Conservation (phyloP, 2,113 vertebrate genomes). For the Oophaga pumilio region DNA sequence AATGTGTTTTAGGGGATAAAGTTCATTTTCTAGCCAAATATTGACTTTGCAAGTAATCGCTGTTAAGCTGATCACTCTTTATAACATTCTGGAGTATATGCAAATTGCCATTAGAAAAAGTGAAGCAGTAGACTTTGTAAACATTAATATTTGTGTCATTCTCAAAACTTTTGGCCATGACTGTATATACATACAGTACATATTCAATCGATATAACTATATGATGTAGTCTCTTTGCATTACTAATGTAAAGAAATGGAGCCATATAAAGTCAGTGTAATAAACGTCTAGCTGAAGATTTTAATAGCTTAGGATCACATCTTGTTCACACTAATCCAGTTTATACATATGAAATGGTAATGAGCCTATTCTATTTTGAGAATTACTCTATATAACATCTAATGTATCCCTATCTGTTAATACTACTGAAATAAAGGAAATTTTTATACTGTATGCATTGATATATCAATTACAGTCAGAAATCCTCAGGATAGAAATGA, state of each 20-base stretch:
- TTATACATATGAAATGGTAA: neutral
- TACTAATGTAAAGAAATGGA: neutral
- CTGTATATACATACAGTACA: neutral
- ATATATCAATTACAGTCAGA: slow-evolving; percentile 1
- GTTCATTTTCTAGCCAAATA: too few relatives aligned
- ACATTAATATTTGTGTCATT: too few relatives aligned
- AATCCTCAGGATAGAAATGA: neutral
- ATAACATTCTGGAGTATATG: too few relatives aligned
- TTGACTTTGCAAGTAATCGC: too few relatives aligned
- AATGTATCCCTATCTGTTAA: neutral
- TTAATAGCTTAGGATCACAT: neutral
- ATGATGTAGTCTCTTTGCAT: neutral
- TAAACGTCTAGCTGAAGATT: neutral
- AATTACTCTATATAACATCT: neutral
- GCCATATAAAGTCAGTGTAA: neutral
- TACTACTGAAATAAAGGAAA: neutral
- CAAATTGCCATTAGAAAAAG: too few relatives aligned
- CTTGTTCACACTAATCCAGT: neutral
- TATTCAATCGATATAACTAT: neutral
- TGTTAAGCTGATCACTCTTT: too few relatives aligned
- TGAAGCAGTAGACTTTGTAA: too few relatives aligned
- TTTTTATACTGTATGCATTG: neutral
- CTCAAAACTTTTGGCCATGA: too few relatives aligned
- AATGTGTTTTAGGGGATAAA: too few relatives aligned
- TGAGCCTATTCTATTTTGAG: neutral